Percentiles rank a stretch among this genome's conserved stretches.
phyloP scores from a whole-genome alignment of 2,797 vertebrate genomes.

The Myotis daubentonii region DNA sequence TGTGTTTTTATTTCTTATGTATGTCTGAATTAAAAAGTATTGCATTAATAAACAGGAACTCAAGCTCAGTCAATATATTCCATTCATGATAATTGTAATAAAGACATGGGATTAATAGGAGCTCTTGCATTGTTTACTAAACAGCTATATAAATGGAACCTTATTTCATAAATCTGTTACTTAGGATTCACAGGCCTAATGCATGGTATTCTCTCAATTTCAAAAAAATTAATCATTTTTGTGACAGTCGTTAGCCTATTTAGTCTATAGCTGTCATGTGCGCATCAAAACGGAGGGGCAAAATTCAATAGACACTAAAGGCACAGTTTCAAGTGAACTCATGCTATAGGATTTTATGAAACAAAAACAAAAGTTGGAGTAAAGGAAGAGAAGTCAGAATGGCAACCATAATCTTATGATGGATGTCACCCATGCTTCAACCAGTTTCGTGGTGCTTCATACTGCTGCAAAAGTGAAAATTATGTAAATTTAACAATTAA shows the following conservation, averaged over 20 bases:
- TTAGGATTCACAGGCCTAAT: background rate
- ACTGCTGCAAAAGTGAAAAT: background rate
- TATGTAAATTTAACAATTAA: background rate
- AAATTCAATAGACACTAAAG: constrained; percentile 12
- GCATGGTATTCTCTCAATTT: background rate
- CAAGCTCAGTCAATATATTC: background rate
- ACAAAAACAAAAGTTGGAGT: background rate
- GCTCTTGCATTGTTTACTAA: background rate
- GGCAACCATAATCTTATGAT: background rate
- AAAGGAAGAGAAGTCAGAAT: background rate
- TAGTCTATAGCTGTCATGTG: background rate
- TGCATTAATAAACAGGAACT: constrained; percentile 7
- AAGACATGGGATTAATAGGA: constrained; percentile 14
- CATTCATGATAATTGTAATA: background rate
- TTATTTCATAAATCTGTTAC: background rate
- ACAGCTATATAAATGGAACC: background rate
- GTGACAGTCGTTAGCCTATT: background rate
- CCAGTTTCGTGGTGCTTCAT: background rate
- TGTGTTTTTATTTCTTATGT: background rate
- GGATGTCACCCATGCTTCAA: background rate
- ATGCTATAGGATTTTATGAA: background rate
- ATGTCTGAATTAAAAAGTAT: background rate
- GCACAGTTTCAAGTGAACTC: background rate
- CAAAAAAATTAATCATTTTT: constrained; percentile 11
- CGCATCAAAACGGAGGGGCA: background rate